Base-by-base conservation (phyloP, 2,888 invertebrate species). In the Dynastes grantii region DNA sequence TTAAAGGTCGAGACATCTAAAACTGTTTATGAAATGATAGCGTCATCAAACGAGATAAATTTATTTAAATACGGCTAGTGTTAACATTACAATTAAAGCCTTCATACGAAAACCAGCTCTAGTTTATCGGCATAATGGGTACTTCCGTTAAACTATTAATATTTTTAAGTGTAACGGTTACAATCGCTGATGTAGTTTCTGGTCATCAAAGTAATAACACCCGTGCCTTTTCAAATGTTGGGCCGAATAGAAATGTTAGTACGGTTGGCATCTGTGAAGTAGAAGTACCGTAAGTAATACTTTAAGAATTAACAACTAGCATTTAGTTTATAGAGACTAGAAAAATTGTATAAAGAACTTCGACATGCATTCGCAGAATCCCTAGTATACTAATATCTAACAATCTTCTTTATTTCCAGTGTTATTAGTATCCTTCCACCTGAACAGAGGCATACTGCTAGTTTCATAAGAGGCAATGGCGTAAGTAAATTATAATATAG, bases 211-310 rank as follows among this genome's bases (percentile, higher is more conserved):
- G 1, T 29, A 55, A 32, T 22, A 71, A 71, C 22, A 8, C 55
- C 22, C 22, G 40, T 64, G 40, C 40, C 6, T 6, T 22, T 40
- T n/a, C n/a, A 16, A 40, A 22, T 45, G 8, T 49, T 51, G 49
- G 65, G 22, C 6, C 51, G 0, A 51, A 29, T n/a, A 27, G 4
- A 2, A 75, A 75, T 61, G 2, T 27, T 5, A 68, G 11, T 11
- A 45, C 73, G 8, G 32, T 45, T 13, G 93, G 93, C 75, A 90
- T 93, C 3, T 94, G 93, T 84, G 91, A 90, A 81, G 89, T 91
- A 49, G 92, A 92, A 90, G 91, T 93, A 2, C 92, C 92, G 93
- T 94, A 88, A 92, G 93, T 92, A 85, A 6, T 27, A 45, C 8
- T 8, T 1, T 9, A 2, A 45, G 2, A 45, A 45, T 45, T 45